Evolutionary conservation across 2,888 invertebrate species (phyloP).

Genomic region (Aproaerema taeniolella): DNA sequence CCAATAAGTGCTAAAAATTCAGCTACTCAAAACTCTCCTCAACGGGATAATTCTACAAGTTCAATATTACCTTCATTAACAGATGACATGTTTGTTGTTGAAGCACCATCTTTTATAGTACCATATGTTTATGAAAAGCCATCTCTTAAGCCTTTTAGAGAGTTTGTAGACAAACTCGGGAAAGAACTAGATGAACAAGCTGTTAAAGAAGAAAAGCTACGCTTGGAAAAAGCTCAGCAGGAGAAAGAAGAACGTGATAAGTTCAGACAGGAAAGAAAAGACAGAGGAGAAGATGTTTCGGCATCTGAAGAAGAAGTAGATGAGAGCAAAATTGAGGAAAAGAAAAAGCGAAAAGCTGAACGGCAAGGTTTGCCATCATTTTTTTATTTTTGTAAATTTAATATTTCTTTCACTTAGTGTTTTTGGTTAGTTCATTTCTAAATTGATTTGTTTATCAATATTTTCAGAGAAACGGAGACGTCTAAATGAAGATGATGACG

Average conservation of each 20-base stretch:
- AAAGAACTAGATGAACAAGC: conserved; percentile 80
- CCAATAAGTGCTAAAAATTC: conserved; percentile 40
- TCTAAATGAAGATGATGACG: conserved; percentile 70
- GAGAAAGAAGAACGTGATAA: conserved; percentile 48
- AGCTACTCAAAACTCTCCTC: background rate
- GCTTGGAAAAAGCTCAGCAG: conserved; percentile 41
- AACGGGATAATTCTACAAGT: conserved; percentile 17
- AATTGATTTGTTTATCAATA: background rate
- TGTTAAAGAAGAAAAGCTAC: conserved; percentile 71
- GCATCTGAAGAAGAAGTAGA: conserved; percentile 41
- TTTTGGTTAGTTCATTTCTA: background rate
- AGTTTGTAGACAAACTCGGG: conserved; percentile 81
- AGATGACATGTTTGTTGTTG: conserved; percentile 95
- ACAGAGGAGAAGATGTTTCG: conserved; percentile 41
- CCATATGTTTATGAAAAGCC: conserved; percentile 96
- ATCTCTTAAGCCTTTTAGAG: conserved; percentile 85
- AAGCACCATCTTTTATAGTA: conserved; percentile 95
- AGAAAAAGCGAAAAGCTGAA: conserved; percentile 49
- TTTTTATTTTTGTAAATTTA: background rate
- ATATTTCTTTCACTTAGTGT: background rate
- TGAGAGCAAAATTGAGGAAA: conserved; percentile 35
- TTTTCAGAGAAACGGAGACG: conserved; percentile 39
- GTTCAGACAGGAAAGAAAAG: conserved; percentile 37
- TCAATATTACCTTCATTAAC: conserved; percentile 87
- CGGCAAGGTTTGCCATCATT: conserved; percentile 32